phyloP scores from a whole-genome alignment of 2,797 vertebrate species.

The Rousettus madagascariensis region DNA sequence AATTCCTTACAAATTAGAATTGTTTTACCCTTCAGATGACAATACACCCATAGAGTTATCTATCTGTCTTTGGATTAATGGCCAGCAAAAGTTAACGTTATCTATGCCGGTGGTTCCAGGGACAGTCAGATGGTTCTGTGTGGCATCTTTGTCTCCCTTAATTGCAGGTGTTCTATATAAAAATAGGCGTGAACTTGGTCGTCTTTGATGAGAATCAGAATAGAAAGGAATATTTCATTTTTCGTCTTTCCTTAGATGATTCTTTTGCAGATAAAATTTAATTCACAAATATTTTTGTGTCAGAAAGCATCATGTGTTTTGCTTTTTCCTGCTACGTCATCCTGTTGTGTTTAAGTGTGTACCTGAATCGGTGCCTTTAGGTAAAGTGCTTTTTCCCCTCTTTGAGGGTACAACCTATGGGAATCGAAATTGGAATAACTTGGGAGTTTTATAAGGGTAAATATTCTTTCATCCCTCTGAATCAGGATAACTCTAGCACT shows the following conservation, averaged over 20 bases:
- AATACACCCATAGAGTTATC: not conserved
- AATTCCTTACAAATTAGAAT: constrained; percentile 1
- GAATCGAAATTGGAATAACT: not conserved
- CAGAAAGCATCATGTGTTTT: not conserved
- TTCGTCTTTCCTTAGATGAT: not conserved
- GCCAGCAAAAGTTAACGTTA: not conserved
- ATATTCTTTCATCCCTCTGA: not conserved
- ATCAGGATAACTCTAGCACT: not conserved
- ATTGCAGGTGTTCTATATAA: not conserved
- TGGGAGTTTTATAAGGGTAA: not conserved
- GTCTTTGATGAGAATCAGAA: not conserved
- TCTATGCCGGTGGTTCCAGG: not conserved
- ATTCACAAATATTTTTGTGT: not conserved
- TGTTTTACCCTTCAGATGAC: not conserved
- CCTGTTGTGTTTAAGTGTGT: not conserved
- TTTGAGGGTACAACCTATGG: not conserved
- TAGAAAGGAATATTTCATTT: not conserved
- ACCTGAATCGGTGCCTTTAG: not conserved
- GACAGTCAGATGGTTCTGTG: not conserved
- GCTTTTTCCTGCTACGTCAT: not conserved
- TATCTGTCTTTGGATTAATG: not conserved
- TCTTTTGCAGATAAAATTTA: not conserved
- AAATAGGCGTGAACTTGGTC: not conserved
- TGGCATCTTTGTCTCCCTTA: not conserved
- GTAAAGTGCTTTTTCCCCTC: not conserved